A percentile compares a stretch with the other conserved stretches of the same genome.
These are phyloP conservation scores for Caenorhabditis sp. DNA, from an alignment of 2,888 invertebrate species.

Conservation along the genomic window DNA sequence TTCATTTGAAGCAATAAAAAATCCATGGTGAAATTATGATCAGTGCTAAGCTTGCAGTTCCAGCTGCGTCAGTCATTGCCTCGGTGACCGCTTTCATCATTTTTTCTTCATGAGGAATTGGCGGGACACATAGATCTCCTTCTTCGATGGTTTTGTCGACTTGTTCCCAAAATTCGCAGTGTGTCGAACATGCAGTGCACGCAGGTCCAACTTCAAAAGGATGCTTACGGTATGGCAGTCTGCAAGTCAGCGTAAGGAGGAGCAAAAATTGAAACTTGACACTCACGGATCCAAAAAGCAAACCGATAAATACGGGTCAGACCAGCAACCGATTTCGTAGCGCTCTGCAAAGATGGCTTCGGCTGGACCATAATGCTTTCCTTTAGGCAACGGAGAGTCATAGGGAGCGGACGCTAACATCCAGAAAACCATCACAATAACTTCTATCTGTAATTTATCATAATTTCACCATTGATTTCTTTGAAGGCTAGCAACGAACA, in stretches of 20 bases:
- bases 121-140: conserved; percentile 29
- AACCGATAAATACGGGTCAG: neutral
- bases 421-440: neutral
- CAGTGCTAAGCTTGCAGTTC: no score
- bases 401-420: neutral
- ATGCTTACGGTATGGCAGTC: neutral
- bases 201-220: conserved; percentile 5
- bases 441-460: neutral
- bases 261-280: neutral
- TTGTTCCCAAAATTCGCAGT: conserved; percentile 9
- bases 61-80: neutral
- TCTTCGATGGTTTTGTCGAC: neutral
- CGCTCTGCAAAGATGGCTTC: neutral
- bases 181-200: neutral
- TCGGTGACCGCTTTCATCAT: neutral
- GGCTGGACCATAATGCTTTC: neutral
- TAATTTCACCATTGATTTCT: neutral
- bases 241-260: neutral
- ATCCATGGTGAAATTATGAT: neutral
- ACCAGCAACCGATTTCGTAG: conserved; percentile 18
- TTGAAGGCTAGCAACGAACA: neutral
- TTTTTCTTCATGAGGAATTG: neutral
- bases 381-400: neutral
- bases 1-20: neutral
- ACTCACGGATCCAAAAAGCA: conserved; percentile 20